Base-by-base conservation (phyloP, 2,797 vertebrate genomes). In the Platalea minor region DNA sequence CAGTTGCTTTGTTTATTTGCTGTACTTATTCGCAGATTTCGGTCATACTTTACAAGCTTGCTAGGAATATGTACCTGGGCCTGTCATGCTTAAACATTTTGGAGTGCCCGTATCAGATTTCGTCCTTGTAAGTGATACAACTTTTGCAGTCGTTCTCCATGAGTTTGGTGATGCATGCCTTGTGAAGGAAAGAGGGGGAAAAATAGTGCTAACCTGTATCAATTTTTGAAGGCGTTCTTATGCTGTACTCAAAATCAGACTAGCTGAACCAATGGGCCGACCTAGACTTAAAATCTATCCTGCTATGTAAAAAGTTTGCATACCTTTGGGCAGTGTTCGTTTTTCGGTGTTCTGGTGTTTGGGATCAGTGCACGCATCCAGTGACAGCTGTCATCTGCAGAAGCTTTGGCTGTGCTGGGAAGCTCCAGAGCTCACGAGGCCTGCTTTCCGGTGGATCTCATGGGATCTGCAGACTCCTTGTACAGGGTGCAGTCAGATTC, bases 381-480 rank as follows among this genome's bases (percentile, higher is more conserved):
- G 84, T 91, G 94, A 95, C 94, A 96, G 93, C 95, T 96, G 91
- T 96, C 92, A 94, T 61, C 91, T 77, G 86, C 86, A 76, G 78
- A 59, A 89, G 78, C 45, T 79, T 35, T 63, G 91, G 74, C 91
- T 86, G 92, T 16, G 19, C 80, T 43, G 33, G 67, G 80, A 46
- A 88, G 77, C 48, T 83, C 53, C 54, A n/a, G 83, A 81, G 92
- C 80, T 72, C 50, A 10, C 2, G 26, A 89, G 88, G 83, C 56
- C 63, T 89, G 43, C 16, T 89, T 90, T 85, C 60, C 82, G 65
- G 87, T 84, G 91, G 45, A 83, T 83, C 92, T 87, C 35, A 0
- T 60, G 57, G 86, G 65, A 88, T 85, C 68, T 78, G 86, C 72
- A 77, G 53, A 1, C 64, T 85, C 77, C 35, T 45, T 35, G 15